These are phyloP conservation scores for Eulimnadia texana DNA, from an alignment of 1,140 invertebrate species.

Conservation along the genomic window DNA sequence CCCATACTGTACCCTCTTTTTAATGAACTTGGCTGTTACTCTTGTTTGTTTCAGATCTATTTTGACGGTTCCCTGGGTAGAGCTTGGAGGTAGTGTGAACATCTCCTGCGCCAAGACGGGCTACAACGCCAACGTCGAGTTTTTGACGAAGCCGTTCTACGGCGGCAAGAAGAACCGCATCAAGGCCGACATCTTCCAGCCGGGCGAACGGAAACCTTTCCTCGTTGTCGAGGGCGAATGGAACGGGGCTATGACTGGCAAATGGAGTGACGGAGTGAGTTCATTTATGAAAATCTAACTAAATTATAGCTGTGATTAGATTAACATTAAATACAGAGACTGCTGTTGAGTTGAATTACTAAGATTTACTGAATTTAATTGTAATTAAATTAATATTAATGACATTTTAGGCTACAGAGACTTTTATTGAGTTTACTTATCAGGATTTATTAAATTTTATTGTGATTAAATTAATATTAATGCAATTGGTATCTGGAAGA, in stretches of 20 bases:
- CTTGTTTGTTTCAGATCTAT: slow-evolving; percentile 70
- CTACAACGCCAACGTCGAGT: slow-evolving; percentile 75
- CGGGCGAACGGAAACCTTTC: slow-evolving; percentile 72
- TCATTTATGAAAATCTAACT: no score
- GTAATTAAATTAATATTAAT: no score
- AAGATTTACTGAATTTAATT: no score
- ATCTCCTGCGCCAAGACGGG: slow-evolving; percentile 82
- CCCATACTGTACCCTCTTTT: no score
- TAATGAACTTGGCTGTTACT: no score
- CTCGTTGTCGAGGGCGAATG: slow-evolving; percentile 80
- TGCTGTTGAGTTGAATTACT: no score
- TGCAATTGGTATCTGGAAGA: no score
- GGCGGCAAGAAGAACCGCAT: slow-evolving; percentile 86
- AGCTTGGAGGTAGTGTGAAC: slow-evolving; percentile 74
- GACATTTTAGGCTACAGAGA: no score
- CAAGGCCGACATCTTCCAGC: slow-evolving; percentile 60
- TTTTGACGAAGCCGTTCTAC: slow-evolving; percentile 94
- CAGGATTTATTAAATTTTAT: no score
- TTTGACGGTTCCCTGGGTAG: slow-evolving; percentile 90
- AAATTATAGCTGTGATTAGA: no score
- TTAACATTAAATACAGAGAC: not conserved
- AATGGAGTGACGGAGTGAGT: slow-evolving; percentile 63
- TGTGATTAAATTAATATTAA: no score
- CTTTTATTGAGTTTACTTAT: no score
- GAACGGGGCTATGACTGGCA: slow-evolving; percentile 86